phyloP scores from a whole-genome alignment of 1,140 invertebrate genomes.

The Meloidogyne hapla region DNA sequence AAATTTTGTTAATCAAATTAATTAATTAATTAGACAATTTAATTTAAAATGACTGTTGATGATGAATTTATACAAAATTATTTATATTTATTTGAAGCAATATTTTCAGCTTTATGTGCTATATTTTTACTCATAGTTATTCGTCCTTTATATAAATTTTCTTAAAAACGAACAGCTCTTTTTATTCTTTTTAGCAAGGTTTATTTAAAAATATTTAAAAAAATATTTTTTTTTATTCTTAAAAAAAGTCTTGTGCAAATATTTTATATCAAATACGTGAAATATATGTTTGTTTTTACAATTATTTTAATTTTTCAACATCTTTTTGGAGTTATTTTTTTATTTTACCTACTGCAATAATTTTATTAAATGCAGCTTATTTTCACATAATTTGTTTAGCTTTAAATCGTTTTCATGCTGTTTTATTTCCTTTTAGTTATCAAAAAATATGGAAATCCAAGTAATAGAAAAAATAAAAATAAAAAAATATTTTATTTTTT shows the following conservation, averaged over 20 bases:
- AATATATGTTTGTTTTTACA: neutral
- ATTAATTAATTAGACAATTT: too few relatives aligned
- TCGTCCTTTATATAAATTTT: neutral
- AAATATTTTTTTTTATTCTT: too few relatives aligned
- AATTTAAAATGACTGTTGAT: too few relatives aligned
- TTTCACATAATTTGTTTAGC: too few relatives aligned
- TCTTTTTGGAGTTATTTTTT: neutral
- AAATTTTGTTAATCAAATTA: too few relatives aligned
- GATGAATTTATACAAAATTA: too few relatives aligned
- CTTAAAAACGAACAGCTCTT: neutral
- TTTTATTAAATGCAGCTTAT: neutral
- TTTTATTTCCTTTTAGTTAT: too few relatives aligned
- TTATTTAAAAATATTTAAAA: too few relatives aligned
- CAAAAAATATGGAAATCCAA: too few relatives aligned
- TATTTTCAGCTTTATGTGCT: too few relatives aligned
- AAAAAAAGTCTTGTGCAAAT: neutral
- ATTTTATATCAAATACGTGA: neutral
- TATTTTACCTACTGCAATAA: neutral
- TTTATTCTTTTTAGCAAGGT: slow-evolving; percentile 6
- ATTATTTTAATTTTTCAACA: neutral
- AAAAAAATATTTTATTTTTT: neutral
- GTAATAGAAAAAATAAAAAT: neutral
- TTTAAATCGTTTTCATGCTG: too few relatives aligned
- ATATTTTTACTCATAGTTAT: neutral
- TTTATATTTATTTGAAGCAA: too few relatives aligned